Evolutionary conservation across 2,797 vertebrate genomes (phyloP), one percentile per base, ranked within the genome.

Genomic region (Pseudochirops cupreus): DNA sequence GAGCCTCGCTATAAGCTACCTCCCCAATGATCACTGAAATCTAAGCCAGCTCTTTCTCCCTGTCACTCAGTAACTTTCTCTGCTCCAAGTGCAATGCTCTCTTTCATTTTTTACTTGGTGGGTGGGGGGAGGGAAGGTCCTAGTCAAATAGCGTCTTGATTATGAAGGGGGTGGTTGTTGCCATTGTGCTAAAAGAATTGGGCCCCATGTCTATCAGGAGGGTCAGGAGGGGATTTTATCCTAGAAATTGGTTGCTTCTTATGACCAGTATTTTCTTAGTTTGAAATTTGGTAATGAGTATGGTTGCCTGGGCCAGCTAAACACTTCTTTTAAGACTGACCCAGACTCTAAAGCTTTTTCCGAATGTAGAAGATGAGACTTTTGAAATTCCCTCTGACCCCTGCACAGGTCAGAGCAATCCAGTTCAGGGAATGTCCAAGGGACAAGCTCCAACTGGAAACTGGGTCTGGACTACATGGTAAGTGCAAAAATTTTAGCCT

Each of bases 11-110:
- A 29, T 57, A 93, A 56, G 39, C 74, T 87, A 24, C 74, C 46
- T 87, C 39, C 21, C 74, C 74, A 46, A 50, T 87, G 74, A 39
- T 87, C 74, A 87, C 91, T 92, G 92, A 54, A 57, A 92, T 91
- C 93, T 67, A 54, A 90, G 0, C 10, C 92, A 12, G 18, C 14
- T 93, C 5, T 92, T 6, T 93, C 95, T 95, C 91, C 14, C 57
- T 92, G 26, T 91, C n/a, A 95, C 95, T 95, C 18, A 94, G 11
- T 93, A 94, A 92, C 93, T 97, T 95, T 95, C 24, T 92, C 90
- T 46, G 90, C 39, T 95, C 14, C 95, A 95, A 91, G 91, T 10
- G 11, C 33, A 31, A 62, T 14, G 4, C 59, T 13, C 53, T 13
- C 1, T 54, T 92, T 95, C 0, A 54, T 96, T 96, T 93, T 93